Conservation (phyloP, 2,888 invertebrate species). For the Spisula subtruncata region DNA sequence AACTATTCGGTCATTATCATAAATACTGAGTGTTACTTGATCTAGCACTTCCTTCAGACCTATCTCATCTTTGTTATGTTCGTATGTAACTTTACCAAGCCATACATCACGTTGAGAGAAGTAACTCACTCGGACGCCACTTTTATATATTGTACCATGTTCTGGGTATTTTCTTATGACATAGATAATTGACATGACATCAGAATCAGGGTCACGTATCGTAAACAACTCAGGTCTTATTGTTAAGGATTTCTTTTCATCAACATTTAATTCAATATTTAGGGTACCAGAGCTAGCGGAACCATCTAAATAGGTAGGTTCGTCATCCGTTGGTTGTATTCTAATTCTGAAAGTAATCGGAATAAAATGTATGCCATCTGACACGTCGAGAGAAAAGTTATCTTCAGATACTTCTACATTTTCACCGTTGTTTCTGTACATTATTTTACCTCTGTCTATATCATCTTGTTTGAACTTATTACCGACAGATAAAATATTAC, state of each 20-base stretch:
- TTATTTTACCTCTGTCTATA: slow-evolving; percentile 80
- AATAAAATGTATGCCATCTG: slow-evolving; percentile 87
- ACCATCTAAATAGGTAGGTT: slow-evolving; percentile 80
- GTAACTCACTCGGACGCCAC: slow-evolving; percentile 76
- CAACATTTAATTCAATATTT: slow-evolving; percentile 77
- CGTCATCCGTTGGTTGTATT: slow-evolving; percentile 84
- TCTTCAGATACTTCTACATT: slow-evolving; percentile 82
- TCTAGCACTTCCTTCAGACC: slow-evolving; percentile 81
- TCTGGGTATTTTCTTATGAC: slow-evolving; percentile 80
- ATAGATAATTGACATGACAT: slow-evolving; percentile 82
- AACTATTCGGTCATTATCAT: slow-evolving; percentile 81
- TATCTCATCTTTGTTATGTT: slow-evolving; percentile 85
- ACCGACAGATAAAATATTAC: slow-evolving; percentile 76
- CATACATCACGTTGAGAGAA: slow-evolving; percentile 86
- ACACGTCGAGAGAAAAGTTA: slow-evolving; percentile 84
- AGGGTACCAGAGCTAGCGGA: slow-evolving; percentile 51
- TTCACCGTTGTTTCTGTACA: slow-evolving; percentile 84
- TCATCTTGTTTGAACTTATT: slow-evolving; percentile 84
- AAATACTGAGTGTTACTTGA: slow-evolving; percentile 82
- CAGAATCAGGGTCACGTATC: slow-evolving; percentile 84
- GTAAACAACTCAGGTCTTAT: slow-evolving; percentile 79
- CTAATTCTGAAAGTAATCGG: slow-evolving; percentile 83
- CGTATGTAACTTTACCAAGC: slow-evolving; percentile 81
- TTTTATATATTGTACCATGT: slow-evolving; percentile 79
- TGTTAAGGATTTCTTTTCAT: slow-evolving; percentile 79